Evolutionary conservation across 2,113 vertebrate species (phyloP).

Genomic region (Gallinago paraguaiae): DNA sequence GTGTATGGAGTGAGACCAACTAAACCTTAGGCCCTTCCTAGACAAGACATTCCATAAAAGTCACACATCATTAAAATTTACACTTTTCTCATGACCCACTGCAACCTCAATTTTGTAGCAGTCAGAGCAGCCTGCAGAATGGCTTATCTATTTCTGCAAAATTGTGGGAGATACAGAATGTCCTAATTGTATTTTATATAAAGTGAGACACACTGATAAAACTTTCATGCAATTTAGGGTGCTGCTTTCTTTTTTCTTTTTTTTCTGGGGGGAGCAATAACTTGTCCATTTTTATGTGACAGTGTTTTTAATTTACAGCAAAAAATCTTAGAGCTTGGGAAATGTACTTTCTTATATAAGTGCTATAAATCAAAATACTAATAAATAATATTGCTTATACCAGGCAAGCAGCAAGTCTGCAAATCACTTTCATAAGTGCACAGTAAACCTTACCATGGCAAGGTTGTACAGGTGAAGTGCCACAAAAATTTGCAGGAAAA

Average conservation of each 20-base stretch:
- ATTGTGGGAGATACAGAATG: neutral
- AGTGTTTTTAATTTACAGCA: neutral
- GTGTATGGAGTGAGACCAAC: neutral
- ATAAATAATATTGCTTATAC: slow-evolving; percentile 46
- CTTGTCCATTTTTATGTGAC: neutral
- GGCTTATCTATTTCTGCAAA: neutral
- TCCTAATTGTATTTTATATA: neutral
- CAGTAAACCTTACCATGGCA: slow-evolving; percentile 18
- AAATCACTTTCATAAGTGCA: slow-evolving; percentile 18
- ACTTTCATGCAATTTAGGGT: neutral
- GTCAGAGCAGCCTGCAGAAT: neutral
- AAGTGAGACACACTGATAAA: neutral
- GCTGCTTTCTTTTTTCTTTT: neutral
- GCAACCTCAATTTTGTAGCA: neutral
- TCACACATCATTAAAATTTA: neutral
- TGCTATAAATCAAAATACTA: slow-evolving; percentile 43
- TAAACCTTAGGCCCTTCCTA: neutral
- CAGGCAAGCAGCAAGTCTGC: neutral
- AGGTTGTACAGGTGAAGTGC: slow-evolving; percentile 5
- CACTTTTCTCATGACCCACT: neutral
- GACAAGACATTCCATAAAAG: neutral
- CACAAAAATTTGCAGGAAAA: neutral
- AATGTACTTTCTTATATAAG: neutral
- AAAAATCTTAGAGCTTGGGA: neutral
- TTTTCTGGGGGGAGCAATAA: neutral